Evolutionary conservation across 2,113 vertebrate species (phyloP).

Genomic region (Shinisaurus crocodilurus): DNA sequence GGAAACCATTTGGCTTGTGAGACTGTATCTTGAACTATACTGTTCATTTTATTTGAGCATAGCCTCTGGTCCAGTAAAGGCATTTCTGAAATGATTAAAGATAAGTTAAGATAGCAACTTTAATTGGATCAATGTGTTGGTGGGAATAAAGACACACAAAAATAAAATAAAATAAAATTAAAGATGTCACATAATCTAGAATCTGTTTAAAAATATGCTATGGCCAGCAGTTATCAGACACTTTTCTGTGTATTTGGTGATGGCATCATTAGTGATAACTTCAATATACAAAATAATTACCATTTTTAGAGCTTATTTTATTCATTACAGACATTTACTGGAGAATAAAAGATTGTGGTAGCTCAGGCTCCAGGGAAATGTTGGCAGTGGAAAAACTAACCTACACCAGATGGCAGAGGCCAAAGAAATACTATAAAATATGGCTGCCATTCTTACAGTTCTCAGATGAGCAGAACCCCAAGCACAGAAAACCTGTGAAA

Average conservation of each 20-base stretch:
- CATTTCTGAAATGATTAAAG: slow-evolving; percentile 42
- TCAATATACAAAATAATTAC: slow-evolving; percentile 55
- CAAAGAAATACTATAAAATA: slow-evolving; percentile 80
- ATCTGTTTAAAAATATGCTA: slow-evolving; percentile 39
- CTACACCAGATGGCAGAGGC: slow-evolving; percentile 78
- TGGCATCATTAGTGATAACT: slow-evolving; percentile 46
- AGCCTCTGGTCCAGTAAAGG: slow-evolving; percentile 35
- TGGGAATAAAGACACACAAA: background rate
- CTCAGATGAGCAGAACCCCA: slow-evolving; percentile 75
- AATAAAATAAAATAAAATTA: slow-evolving; percentile 15
- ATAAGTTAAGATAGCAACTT: slow-evolving; percentile 23
- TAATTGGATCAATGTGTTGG: slow-evolving; percentile 10
- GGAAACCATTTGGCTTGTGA: slow-evolving; percentile 37
- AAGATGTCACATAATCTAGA: slow-evolving; percentile 35
- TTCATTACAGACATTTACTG: slow-evolving; percentile 71
- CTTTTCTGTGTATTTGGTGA: slow-evolving; percentile 52
- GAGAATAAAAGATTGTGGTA: slow-evolving; percentile 72
- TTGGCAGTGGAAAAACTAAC: slow-evolving; percentile 78
- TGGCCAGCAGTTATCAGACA: slow-evolving; percentile 37
- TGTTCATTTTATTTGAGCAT: slow-evolving; percentile 35
- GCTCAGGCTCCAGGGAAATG: slow-evolving; percentile 65
- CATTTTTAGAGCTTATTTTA: slow-evolving; percentile 65
- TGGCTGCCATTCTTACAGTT: slow-evolving; percentile 77
- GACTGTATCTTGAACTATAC: slow-evolving; percentile 7
- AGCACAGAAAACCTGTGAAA: slow-evolving; percentile 77